Base-by-base conservation (phyloP, 2,797 vertebrate genomes). In the Catamblyrhynchus diadema region DNA sequence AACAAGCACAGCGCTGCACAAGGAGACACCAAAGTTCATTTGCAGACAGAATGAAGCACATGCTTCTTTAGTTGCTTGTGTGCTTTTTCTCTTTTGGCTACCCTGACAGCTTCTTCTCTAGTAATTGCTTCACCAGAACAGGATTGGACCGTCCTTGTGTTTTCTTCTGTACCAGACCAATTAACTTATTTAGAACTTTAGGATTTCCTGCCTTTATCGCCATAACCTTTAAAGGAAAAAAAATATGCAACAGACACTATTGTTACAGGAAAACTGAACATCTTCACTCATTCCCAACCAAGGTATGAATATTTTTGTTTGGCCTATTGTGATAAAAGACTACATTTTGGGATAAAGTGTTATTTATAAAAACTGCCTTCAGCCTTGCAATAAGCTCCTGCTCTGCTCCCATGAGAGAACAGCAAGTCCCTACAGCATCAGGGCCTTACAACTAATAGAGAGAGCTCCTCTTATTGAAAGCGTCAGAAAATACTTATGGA, bases 121-220 rank as follows among this genome's bases (percentile, higher is more conserved):
- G 86, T 73, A 99, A 97, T 4, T 97, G 86, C 94, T 98, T 99
- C 89, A 99, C 98, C 84, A 98, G 86, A 19, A 98, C 95, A 1
- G 99, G 99, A 62, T 98, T 98, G 2, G 99, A 98, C 77, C 99
- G 97, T 42, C 98, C 98, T 88, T 98, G 98, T 32, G 98, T 99
- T 44, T 98, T 97, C 93, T 95, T 99, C 94, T 99, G 98, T 77
- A 99, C 98, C 83, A 98, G 90, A 9, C 99, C 99, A 39, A 99
- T 99, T 91, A 99, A 97, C 93, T 98, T 99, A 94, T 99, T 99
- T 72, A 99, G 93, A 37, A 99, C 98, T 94, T 98, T 99, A 37
- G 44, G 94, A 96, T 99, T 99, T 89, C 99, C 99, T 5, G 91
- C 96, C 95, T 98, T 98, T 97, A 99, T 96, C 5, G 98, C 98